Conservation (phyloP, 2,113 vertebrate genomes). For the Neolamprologus hecqui region DNA sequence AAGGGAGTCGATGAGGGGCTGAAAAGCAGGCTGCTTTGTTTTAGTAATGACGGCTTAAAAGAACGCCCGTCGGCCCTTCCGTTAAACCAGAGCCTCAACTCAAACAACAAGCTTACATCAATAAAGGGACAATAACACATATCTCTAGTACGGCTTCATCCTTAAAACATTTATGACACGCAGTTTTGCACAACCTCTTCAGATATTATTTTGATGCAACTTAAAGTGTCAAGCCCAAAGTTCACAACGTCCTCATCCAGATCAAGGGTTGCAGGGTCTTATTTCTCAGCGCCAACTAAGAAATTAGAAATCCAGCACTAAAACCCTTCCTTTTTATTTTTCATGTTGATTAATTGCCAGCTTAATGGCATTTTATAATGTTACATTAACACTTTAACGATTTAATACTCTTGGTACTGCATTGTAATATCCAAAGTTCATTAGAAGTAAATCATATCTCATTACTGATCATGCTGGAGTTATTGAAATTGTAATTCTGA, state of each 20-base stretch:
- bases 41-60: constrained; percentile 75
- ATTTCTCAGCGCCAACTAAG: not conserved
- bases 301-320: constrained; percentile 38
- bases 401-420: constrained; percentile 61
- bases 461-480: constrained; percentile 50
- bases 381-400: constrained; percentile 68
- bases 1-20: constrained; percentile 67
- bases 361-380: constrained; percentile 68
- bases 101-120: constrained; percentile 51
- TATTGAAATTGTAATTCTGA: constrained; percentile 62
- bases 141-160: not conserved
- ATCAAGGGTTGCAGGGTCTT: not conserved
- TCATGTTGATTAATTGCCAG: constrained; percentile 59
- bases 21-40: constrained; percentile 75
- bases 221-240: not conserved
- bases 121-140: not conserved
- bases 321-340: constrained; percentile 47
- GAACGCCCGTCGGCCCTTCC: constrained; percentile 10
- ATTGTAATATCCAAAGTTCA: constrained; percentile 65
- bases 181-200: not conserved
- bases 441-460: constrained; percentile 66
- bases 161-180: not conserved
- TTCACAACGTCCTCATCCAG: not conserved
- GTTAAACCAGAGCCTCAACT: constrained; percentile 47
- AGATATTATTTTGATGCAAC: not conserved